Base-by-base conservation (phyloP, 2,888 invertebrate genomes). In the Pteria penguin region DNA sequence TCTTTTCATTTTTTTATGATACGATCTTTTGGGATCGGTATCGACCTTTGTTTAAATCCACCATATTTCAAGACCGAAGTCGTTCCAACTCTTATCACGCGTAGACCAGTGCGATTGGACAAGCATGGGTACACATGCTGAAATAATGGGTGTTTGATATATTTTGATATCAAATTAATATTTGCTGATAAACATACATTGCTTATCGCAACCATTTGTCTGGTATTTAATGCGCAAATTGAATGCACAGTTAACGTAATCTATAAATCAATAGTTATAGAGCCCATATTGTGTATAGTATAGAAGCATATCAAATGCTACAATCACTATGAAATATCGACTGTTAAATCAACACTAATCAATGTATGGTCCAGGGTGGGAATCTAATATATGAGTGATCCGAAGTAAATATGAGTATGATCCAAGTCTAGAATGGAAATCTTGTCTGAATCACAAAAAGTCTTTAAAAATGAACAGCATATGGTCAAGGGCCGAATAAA, bases 31-130 rank as follows among this genome's bases (percentile, higher is more conserved):
- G 33, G 33, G 54, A 61, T 60, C 52, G n/a, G 31, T 31, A 60
- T 60, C 60, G 27, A 60, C 5, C 24, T 26, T 22, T 31, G 24
- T 31, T 29, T 62, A 65, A 57, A 36, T 57, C 57, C 22, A 36
- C 45, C 45, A 57, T 65, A 72, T 72, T 72, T 65, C 72, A 61
- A 72, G 63, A 72, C 65, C 72, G 65, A 72, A 65, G 65, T 32
- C 57, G 32, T 26, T 65, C 55, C n/a, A 29, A 32, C 32, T 62
- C 33, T 72, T 72, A 72, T 68, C 68, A 57, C 55, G 24, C 18
- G 57, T 57, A 52, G 45, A 27, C 31, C 68, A 55, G 33, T 32
- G 57, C 57, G 55, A 57, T 57, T 29, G 32, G 55, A 52, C 68
- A 32, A 55, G 68, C 68, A 32, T 57, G 57, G 31, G 33, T 52